A percentile compares a stretch with the other conserved stretches of the same genome.
These are phyloP conservation scores for Pseudocheirus occidentalis DNA, from an alignment of 2,797 vertebrate species.

Conservation along the genomic window DNA sequence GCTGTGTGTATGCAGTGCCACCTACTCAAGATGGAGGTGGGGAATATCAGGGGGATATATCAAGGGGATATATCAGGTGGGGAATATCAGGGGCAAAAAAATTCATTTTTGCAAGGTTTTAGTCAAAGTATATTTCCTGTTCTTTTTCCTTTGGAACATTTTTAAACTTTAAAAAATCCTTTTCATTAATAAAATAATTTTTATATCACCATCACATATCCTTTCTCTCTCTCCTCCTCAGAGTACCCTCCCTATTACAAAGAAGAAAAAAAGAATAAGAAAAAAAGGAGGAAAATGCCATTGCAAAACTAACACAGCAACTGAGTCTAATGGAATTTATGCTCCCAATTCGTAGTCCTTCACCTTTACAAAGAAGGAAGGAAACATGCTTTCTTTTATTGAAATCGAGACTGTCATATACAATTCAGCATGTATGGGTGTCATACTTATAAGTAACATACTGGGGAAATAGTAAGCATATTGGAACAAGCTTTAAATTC, in stretches of 20 bases:
- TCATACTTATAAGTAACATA: background rate
- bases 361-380: background rate
- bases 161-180: background rate
- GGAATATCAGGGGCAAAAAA: background rate
- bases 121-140: background rate
- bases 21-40: background rate
- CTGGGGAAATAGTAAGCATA: background rate
- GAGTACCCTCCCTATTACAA: background rate
- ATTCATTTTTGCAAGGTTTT: background rate
- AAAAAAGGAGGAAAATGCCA: background rate
- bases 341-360: background rate
- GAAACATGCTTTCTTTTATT: background rate
- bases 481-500: background rate
- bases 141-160: background rate
- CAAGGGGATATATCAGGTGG: background rate
- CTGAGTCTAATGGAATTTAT: background rate
- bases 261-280: background rate
- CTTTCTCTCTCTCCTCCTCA: background rate
- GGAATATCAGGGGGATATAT: too few relatives aligned
- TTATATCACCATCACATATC: background rate
- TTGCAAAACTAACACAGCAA: background rate
- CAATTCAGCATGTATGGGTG: background rate
- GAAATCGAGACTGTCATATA: background rate
- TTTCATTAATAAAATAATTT: background rate
- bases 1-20: background rate